Evolutionary conservation across 2,888 invertebrate species (phyloP), one percentile per base, ranked within the genome.

Genomic region (Lucinisca nassula): DNA sequence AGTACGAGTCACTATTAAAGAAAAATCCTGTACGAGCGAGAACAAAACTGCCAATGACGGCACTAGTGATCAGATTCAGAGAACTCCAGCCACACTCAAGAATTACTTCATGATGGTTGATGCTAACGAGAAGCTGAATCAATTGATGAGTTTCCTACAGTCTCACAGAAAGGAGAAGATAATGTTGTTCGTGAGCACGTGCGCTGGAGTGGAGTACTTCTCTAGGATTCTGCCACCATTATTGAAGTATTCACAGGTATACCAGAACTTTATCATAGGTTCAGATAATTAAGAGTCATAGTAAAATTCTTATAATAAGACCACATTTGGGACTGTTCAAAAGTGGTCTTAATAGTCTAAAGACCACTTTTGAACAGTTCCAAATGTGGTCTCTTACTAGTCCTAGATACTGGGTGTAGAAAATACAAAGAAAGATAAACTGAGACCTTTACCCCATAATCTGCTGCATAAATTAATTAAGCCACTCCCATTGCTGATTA

Each of bases 121-220:
- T 38, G 92, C 93, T 80, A 95, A 96, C 92, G 97, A 98, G 84
- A 99, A 99, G 96, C 97, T 99, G 70, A 97, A 98, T 24, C 97
- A 97, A 17, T 96, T 99, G 61, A 95, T 99, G 10, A 97, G 97
- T 82, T 99, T 99, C 95, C 97, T 99, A 14, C 97, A 98, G 86
- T 94, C 95, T 38, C 95, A 96, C 85, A 90, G 92, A 12, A 96
- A 97, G 86, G 92, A 98, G 92, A 98, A 98, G 88, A 90, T 94
- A 12, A 94, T 99, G 97, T 97, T 99, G 40, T 99, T 99, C 96
- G 97, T 99, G 92, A 98, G 99, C 70, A 99, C 99, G 0, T 99
- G 99, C 96, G 99, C 99, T 0, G 98, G 98, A 94, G 99, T 99
- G 0, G 99, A 99, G 95, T 99, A 99, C 96, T 99, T 99, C 97